Evolutionary conservation across 2,888 invertebrate species (phyloP).

Genomic region (Ectemnius cavifrons): DNA sequence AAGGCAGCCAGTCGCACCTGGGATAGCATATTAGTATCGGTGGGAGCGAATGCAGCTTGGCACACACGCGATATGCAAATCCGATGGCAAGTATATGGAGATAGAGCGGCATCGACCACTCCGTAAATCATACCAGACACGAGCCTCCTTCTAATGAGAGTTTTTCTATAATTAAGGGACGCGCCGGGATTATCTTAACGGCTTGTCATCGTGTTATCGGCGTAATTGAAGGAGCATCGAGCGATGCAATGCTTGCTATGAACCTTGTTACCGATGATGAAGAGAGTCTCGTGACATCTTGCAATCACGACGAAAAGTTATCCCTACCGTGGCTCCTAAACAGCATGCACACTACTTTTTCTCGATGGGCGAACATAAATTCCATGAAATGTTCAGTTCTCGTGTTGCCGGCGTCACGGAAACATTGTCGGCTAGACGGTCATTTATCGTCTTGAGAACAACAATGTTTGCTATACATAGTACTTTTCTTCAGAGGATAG

Average conservation of each 20-base stretch:
- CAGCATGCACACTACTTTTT: no score
- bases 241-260: neutral
- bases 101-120: slow-evolving; percentile 41
- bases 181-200: slow-evolving; percentile 39
- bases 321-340: neutral
- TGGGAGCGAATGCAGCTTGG: slow-evolving; percentile 17
- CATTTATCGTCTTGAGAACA: no score
- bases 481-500: no score
- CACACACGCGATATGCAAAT: slow-evolving; percentile 72
- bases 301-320: slow-evolving; percentile 4
- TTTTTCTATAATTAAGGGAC: slow-evolving; percentile 60
- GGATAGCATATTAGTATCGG: slow-evolving; percentile 35
- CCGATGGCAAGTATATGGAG: slow-evolving; percentile 59
- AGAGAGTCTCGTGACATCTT: slow-evolving; percentile 26
- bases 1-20: neutral
- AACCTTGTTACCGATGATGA: slow-evolving; percentile 24
- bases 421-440: no score
- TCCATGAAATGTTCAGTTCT: no score
- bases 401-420: neutral
- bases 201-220: slow-evolving; percentile 29
- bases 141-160: slow-evolving; percentile 54
- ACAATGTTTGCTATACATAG: no score
- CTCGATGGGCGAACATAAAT: no score
- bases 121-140: slow-evolving; percentile 61
- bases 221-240: slow-evolving; percentile 17